A percentile compares a stretch with the other conserved stretches of the same genome.
phyloP scores from a whole-genome alignment of 2,797 vertebrate genomes.

The Anas capensis region DNA sequence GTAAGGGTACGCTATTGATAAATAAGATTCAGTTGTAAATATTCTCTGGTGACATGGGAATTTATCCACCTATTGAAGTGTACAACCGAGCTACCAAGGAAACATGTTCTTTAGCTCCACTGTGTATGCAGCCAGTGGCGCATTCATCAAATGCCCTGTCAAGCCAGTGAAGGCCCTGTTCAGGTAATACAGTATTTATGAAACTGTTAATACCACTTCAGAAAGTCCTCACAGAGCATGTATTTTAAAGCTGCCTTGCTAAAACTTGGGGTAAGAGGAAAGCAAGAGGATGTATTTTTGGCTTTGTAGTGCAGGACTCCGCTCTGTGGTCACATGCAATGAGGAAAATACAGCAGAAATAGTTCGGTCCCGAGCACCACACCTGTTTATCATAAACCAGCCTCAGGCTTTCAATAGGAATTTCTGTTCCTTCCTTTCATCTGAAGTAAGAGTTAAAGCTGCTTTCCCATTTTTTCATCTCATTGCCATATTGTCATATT shows the following conservation, averaged over 20 bases:
- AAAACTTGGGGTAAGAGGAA: slow-evolving; percentile 27
- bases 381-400: not conserved
- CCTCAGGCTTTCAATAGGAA: not conserved
- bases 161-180: slow-evolving; percentile 33
- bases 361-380: not conserved
- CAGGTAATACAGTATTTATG: slow-evolving; percentile 47
- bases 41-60: slow-evolving; percentile 62
- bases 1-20: slow-evolving; percentile 45
- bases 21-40: slow-evolving; percentile 69
- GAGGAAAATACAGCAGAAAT: not conserved
- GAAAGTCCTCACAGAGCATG: slow-evolving; percentile 14
- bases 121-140: not conserved
- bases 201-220: slow-evolving; percentile 41
- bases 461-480: not conserved
- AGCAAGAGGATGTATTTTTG: not conserved
- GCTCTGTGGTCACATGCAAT: not conserved
- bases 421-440: not conserved
- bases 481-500: not conserved
- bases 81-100: slow-evolving; percentile 47
- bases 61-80: slow-evolving; percentile 69
- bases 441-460: not conserved
- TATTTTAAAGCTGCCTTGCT: slow-evolving; percentile 27
- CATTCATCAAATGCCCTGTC: slow-evolving; percentile 50
- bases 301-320: not conserved
- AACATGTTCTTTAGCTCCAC: slow-evolving; percentile 56